Base-by-base conservation (phyloP, 2,113 vertebrate genomes). In the Caracal caracal region DNA sequence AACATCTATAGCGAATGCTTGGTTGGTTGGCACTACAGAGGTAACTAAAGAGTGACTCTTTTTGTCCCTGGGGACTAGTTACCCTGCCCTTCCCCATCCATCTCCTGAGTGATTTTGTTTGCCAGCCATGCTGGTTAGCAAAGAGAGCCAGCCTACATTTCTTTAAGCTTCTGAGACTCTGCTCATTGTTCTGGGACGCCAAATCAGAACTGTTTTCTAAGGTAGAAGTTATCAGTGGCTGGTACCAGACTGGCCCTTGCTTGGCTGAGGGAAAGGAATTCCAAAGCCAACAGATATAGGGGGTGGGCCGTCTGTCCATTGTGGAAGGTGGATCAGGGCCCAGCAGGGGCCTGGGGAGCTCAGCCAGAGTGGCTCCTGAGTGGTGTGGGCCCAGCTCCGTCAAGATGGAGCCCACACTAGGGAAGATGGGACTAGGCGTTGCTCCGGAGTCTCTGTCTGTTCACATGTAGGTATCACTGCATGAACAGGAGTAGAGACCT, bases 401-500 rank as follows among this genome's bases (percentile, higher is more conserved):
- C 51, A 87, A 71, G 80, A 71, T 93, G 94, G 93, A 75, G 37
- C 70, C 88, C 84, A 10, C 33, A 10, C 10, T 2, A 3, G 87
- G 66, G 63, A 61, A 92, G 37, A 49, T 3, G 20, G 85, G 84
- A 7, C 40, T 76, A 0, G 10, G 73, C 78, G 89, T 56, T 96
- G 92, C 68, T 66, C 30, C 0, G n/a, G 73, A 61, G 82, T 73
- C 61, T 76, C 19, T 76, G 56, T n/a, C 79, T 76, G 12, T 66
- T 90, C 80, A 59, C 75, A 95, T 0, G 2, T 43, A 79, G 93
- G 95, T 33, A 79, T 79, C 1, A 3, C 78, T 83, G 78, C 85
- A 13, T 40, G 89, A 90, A 87, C 47, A 66, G 80, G 88, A 86
- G 91, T 92, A 56, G 87, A 95, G 94, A 94, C 95, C 70, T 20